Conservation (phyloP, 2,888 invertebrate species). For the Alcis repandata region DNA sequence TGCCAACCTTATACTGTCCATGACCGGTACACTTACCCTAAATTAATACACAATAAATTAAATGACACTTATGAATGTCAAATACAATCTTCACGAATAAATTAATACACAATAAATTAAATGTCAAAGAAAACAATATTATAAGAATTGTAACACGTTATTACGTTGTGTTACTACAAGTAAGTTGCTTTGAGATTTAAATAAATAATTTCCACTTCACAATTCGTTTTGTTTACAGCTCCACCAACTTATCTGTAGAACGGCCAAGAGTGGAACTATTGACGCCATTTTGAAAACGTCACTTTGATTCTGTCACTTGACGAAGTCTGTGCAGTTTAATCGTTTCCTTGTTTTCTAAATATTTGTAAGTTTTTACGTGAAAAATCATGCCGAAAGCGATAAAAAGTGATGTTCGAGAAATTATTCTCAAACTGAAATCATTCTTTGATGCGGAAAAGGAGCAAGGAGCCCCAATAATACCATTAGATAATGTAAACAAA, state of each 20-base stretch:
- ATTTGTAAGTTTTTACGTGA: not conserved
- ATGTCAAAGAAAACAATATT: too few relatives aligned
- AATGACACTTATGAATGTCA: too few relatives aligned
- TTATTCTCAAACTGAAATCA: conserved; percentile 5
- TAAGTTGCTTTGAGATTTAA: too few relatives aligned
- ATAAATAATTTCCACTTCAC: too few relatives aligned
- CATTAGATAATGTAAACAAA: conserved; percentile 8
- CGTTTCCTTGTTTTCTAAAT: not conserved
- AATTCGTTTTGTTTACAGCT: not conserved
- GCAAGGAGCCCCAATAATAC: conserved; percentile 13
- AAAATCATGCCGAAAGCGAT: conserved; percentile 11
- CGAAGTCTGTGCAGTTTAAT: conserved; percentile 5
- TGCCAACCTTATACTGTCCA: too few relatives aligned
- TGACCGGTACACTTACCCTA: too few relatives aligned
- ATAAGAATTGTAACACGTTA: too few relatives aligned
- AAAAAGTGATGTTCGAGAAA: conserved; percentile 4
- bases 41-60: too few relatives aligned
- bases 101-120: too few relatives aligned
- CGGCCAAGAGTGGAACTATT: conserved; percentile 2
- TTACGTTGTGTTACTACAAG: too few relatives aligned
- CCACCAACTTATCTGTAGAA: conserved; percentile 8
- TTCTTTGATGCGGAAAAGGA: conserved; percentile 15
- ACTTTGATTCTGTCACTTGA: conserved; percentile 7
- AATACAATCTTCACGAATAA: too few relatives aligned
- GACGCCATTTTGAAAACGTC: conserved; percentile 7